phyloP scores from a whole-genome alignment of 1,140 invertebrate genomes.

The Cataglyphis hispanica region DNA sequence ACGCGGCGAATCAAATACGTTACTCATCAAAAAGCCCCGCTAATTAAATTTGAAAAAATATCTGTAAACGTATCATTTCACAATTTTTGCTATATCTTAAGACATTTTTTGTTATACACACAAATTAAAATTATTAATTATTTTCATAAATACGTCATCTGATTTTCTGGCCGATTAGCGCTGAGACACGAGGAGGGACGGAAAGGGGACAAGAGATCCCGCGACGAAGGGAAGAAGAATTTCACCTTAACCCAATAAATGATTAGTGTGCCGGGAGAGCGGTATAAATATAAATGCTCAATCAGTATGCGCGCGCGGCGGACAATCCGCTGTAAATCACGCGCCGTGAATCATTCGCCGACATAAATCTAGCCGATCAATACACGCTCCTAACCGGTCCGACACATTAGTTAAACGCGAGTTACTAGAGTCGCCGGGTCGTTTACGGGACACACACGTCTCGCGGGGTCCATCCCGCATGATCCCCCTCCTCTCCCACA shows the following conservation, averaged over 20 bases:
- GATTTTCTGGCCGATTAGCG: not conserved
- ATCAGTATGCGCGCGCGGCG: conserved; percentile 73
- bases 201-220: not conserved
- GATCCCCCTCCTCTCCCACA: conserved; percentile 28
- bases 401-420: conserved; percentile 71
- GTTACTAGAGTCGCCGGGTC: conserved; percentile 49
- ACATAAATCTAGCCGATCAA: conserved; percentile 77
- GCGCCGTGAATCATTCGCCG: conserved; percentile 77
- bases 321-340: conserved; percentile 80
- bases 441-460: conserved; percentile 66
- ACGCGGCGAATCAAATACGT: not conserved
- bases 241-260: conserved; percentile 78
- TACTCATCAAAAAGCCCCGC: not conserved
- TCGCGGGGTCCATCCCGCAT: conserved; percentile 21
- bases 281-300: conserved; percentile 79
- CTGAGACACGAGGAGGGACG: not conserved
- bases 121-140: not conserved
- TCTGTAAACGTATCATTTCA: no score
- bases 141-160: not conserved
- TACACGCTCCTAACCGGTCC: conserved; percentile 62
- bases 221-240: conserved; percentile 40
- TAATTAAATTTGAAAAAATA: not conserved
- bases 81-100: not conserved
- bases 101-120: not conserved
- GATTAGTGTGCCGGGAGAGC: conserved; percentile 67